phyloP scores from a whole-genome alignment of 2,797 vertebrate species.

The Holocentrus rufus region DNA sequence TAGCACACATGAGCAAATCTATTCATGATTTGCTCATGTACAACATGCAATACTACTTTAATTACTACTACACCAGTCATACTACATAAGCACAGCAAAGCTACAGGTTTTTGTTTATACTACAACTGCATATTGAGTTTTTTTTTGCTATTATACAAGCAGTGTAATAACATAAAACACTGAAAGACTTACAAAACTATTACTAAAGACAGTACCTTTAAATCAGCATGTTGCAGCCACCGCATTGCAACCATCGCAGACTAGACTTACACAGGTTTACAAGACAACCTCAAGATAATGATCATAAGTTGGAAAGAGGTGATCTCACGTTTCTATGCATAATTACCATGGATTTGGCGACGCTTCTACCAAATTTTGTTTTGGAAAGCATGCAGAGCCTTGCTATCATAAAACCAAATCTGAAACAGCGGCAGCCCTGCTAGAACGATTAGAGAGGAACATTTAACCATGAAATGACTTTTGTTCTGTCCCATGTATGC shows the following conservation, averaged over 20 bases:
- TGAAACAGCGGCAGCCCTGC: conserved; percentile 23
- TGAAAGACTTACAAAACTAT: not conserved
- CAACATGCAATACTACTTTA: conserved; percentile 17
- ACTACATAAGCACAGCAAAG: conserved; percentile 6
- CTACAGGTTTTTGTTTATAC: too few species aligned
- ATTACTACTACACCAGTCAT: conserved; percentile 12
- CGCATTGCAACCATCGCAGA: conserved; percentile 17
- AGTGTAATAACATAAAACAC: not conserved
- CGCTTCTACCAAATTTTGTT: conserved; percentile 29
- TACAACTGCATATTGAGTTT: not conserved
- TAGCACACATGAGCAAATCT: conserved; percentile 13
- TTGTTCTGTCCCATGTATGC: conserved; percentile 30
- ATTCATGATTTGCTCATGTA: conserved; percentile 13
- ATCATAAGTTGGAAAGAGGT: conserved; percentile 27
- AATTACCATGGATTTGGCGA: conserved; percentile 24
- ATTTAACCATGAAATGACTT: conserved; percentile 45
- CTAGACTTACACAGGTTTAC: conserved; percentile 21
- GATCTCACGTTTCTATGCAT: conserved; percentile 15
- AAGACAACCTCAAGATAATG: conserved; percentile 19
- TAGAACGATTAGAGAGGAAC: conserved; percentile 38
- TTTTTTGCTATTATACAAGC: not conserved
- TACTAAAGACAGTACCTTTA: conserved; percentile 20
- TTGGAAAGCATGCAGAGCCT: conserved; percentile 40
- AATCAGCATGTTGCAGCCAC: not conserved
- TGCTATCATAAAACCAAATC: conserved; percentile 36